These are phyloP conservation scores for Hippocampus mohnikei DNA, from an alignment of 2,113 vertebrate species.

Conservation along the genomic window DNA sequence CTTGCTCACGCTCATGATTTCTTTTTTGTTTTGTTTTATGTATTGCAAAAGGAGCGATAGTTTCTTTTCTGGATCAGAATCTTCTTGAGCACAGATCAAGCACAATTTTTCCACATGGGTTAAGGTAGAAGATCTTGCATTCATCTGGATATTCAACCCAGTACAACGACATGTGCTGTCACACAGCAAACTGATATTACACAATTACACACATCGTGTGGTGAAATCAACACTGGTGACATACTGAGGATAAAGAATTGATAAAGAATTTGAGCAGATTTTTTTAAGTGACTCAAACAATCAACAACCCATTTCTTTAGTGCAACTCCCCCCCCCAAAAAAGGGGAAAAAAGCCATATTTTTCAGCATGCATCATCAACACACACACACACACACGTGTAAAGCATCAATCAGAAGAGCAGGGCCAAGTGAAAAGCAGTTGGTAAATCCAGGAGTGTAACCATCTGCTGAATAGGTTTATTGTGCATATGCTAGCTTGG, in stretches of 20 bases:
- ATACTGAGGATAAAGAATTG: no score
- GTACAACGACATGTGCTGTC: not conserved
- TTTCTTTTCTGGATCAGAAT: not conserved
- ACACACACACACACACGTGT: not conserved
- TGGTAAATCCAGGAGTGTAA: not conserved
- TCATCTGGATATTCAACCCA: not conserved
- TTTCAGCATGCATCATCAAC: slow-evolving; percentile 12
- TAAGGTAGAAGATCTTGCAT: not conserved
- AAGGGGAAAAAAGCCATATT: slow-evolving; percentile 9
- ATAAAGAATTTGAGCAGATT: no score
- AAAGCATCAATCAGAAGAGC: not conserved
- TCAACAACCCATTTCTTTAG: not conserved
- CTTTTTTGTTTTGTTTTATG: no score
- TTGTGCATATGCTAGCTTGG: not conserved
- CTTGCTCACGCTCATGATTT: no score
- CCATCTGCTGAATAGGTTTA: not conserved
- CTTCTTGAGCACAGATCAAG: not conserved
- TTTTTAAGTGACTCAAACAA: not conserved
- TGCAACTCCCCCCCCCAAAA: not conserved
- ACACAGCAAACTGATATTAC: not conserved
- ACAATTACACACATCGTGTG: no score
- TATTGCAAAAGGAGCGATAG: no score
- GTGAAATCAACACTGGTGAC: no score
- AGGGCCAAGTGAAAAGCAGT: not conserved
- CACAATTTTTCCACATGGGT: not conserved